A percentile compares a stretch with the other conserved stretches of the same genome.
Conservation (phyloP, 2,113 vertebrate species). For the Erpornis zantholeuca region DNA sequence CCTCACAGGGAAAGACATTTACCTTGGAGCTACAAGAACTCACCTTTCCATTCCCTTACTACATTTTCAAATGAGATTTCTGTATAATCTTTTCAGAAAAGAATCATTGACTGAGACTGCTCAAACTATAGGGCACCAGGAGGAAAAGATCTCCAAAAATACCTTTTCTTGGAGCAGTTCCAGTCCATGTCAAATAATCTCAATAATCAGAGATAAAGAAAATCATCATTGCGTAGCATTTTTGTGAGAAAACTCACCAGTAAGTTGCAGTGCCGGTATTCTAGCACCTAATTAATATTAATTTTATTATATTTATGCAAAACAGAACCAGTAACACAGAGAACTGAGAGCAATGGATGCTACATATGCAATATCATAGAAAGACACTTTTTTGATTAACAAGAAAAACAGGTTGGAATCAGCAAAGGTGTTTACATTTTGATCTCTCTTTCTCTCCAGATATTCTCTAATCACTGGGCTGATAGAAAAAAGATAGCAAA, state of each 20-base stretch:
- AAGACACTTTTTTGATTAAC: background rate
- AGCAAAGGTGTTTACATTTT: background rate
- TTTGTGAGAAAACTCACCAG: background rate
- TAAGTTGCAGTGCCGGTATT: background rate
- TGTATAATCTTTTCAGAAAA: background rate
- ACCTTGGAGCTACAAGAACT: background rate
- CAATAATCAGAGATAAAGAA: background rate
- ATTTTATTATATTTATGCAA: background rate
- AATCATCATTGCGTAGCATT: background rate
- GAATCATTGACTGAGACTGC: background rate
- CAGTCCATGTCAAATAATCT: background rate
- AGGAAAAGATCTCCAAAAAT: background rate
- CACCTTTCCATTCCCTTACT: background rate
- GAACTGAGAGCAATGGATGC: background rate
- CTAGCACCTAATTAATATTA: background rate
- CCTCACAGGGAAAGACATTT: background rate
- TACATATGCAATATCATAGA: background rate
- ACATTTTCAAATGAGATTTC: background rate
- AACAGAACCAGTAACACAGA: background rate
- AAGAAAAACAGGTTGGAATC: background rate
- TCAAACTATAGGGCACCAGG: background rate
- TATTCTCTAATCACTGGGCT: background rate
- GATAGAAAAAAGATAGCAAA: background rate
- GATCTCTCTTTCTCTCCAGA: background rate
- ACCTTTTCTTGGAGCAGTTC: background rate